Evolutionary conservation across 2,797 vertebrate species (phyloP).

Genomic region (Pangasius krempfi): DNA sequence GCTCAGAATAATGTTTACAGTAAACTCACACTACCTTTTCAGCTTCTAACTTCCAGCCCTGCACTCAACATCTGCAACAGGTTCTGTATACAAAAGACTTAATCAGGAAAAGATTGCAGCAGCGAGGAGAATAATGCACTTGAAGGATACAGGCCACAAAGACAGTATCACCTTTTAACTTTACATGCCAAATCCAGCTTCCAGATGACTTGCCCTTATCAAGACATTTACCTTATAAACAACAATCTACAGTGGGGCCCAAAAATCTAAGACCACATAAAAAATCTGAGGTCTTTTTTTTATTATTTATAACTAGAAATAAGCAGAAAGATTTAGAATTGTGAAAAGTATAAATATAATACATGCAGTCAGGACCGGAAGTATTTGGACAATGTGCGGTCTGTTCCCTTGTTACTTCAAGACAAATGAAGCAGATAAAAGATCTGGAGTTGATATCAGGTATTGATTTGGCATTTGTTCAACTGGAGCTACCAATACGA

Average conservation of each 20-base stretch:
- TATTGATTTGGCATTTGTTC: too few species aligned
- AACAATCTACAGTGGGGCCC: neutral
- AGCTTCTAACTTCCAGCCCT: conserved; percentile 20
- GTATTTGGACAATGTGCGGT: too few species aligned
- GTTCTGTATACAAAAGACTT: conserved; percentile 32
- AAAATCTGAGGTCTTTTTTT: neutral
- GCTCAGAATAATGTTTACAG: conserved; percentile 40
- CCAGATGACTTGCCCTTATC: neutral
- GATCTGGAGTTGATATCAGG: too few species aligned
- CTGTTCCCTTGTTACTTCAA: too few species aligned
- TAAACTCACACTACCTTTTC: conserved; percentile 30
- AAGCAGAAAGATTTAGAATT: neutral
- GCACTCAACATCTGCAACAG: conserved; percentile 33
- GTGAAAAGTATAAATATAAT: neutral
- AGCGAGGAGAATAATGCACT: conserved; percentile 23
- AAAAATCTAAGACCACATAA: neutral
- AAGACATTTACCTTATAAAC: neutral
- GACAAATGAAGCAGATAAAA: too few species aligned
- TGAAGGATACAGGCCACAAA: conserved; percentile 11
- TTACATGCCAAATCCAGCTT: neutral
- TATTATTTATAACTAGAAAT: neutral
- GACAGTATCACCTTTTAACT: neutral
- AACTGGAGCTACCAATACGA: too few species aligned
- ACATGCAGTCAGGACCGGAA: too few species aligned
- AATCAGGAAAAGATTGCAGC: conserved; percentile 26